Evolutionary conservation across 2,113 vertebrate genomes (phyloP).

Genomic region (Oostethus manadensis): DNA sequence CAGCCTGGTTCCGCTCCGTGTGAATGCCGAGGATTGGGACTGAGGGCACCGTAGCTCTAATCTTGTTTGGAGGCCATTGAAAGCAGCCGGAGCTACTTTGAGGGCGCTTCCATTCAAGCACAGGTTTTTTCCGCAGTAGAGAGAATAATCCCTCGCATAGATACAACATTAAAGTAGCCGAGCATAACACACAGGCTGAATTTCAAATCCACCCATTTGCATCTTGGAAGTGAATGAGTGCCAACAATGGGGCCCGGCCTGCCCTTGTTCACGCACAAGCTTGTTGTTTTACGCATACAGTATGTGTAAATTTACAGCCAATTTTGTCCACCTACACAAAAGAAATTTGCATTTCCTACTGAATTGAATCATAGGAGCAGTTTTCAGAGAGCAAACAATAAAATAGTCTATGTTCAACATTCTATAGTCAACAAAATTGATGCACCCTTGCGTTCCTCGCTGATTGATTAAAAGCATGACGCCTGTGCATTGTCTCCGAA

Average conservation of each 20-base stretch:
- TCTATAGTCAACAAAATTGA: not conserved
- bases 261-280: slow-evolving; percentile 3
- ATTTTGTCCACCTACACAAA: not conserved
- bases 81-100: slow-evolving; percentile 67
- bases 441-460: slow-evolving; percentile 14
- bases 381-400: not conserved
- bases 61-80: slow-evolving; percentile 74
- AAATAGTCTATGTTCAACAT: not conserved
- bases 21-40: slow-evolving; percentile 70
- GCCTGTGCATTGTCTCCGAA: too few relatives aligned
- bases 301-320: too few relatives aligned
- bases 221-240: slow-evolving; percentile 66
- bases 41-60: slow-evolving; percentile 69
- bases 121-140: slow-evolving; percentile 64
- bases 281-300: not conserved
- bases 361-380: not conserved
- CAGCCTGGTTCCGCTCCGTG: slow-evolving; percentile 65
- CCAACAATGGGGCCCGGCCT: slow-evolving; percentile 54
- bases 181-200: slow-evolving; percentile 72
- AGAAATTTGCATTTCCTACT: not conserved
- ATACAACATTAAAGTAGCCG: slow-evolving; percentile 76
- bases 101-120: slow-evolving; percentile 71
- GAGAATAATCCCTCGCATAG: slow-evolving; percentile 74
- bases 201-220: slow-evolving; percentile 73
- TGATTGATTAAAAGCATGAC: not conserved